Conservation (phyloP, 2,113 vertebrate genomes). For the Cyprinus carpio region DNA sequence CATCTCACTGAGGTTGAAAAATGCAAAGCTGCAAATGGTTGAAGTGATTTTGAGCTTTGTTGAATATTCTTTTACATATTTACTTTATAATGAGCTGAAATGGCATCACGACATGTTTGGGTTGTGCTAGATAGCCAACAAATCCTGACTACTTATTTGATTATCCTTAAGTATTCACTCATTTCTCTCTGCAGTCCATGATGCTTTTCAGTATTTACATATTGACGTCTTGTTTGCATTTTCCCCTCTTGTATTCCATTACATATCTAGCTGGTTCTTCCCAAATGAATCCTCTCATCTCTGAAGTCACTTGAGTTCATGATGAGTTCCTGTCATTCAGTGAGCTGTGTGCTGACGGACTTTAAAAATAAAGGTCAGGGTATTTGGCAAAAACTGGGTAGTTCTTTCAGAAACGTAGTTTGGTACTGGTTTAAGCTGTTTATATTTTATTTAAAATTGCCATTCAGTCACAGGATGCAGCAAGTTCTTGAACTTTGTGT, state of each 20-base stretch:
- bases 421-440: slow-evolving; percentile 19
- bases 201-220: slow-evolving; percentile 50
- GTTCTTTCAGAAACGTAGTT: slow-evolving; percentile 28
- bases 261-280: background rate
- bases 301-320: background rate
- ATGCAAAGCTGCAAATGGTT: slow-evolving; percentile 12
- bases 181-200: background rate
- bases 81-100: background rate
- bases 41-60: background rate
- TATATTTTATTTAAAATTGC: slow-evolving; percentile 36
- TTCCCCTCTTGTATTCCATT: background rate
- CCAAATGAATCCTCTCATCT: background rate
- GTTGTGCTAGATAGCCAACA: background rate
- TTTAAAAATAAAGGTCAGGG: slow-evolving; percentile 24
- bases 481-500: slow-evolving; percentile 21
- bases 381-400: slow-evolving; percentile 52
- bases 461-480: slow-evolving; percentile 46
- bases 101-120: background rate
- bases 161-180: background rate
- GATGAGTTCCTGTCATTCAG: slow-evolving; percentile 32
- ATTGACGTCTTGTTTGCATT: background rate
- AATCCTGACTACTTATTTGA: background rate
- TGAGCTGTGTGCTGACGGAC: slow-evolving; percentile 51
- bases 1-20: slow-evolving; percentile 59
- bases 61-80: background rate